Percentiles rank a stretch among this genome's conserved stretches.
These are phyloP conservation scores for Orthosia gracilis DNA, from an alignment of 2,888 invertebrate species.

Conservation along the genomic window DNA sequence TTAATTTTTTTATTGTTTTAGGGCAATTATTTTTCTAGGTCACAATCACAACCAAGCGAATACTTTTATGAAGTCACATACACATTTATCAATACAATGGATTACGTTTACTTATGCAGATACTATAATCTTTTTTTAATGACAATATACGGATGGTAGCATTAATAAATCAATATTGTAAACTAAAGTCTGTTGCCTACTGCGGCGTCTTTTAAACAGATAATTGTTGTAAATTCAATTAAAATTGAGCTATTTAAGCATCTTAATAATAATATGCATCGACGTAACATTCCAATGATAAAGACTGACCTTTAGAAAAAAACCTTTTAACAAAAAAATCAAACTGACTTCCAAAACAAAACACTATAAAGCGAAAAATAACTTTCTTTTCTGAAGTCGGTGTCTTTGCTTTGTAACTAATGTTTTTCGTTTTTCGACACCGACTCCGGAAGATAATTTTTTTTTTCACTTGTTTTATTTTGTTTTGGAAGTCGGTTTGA, in stretches of 20 bases:
- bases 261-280: not conserved
- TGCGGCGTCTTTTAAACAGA: not conserved
- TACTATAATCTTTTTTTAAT: slow-evolving; percentile 14
- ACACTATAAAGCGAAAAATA: too few species aligned
- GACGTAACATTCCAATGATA: not conserved
- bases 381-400: too few species aligned
- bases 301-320: not conserved
- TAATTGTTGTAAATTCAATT: slow-evolving; percentile 5
- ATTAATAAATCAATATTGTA: not conserved
- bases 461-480: too few species aligned
- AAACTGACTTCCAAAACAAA: too few species aligned
- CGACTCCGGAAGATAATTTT: too few species aligned
- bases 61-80: slow-evolving; percentile 59
- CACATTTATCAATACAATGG: slow-evolving; percentile 44
- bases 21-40: not conserved
- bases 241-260: not conserved
- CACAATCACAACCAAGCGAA: not conserved
- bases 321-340: too few species aligned
- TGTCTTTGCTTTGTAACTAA: too few species aligned
- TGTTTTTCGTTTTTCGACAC: too few species aligned
- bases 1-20: not conserved
- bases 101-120: slow-evolving; percentile 17
- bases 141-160: not conserved
- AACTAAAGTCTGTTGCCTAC: slow-evolving; percentile 6
- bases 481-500: too few species aligned